Conservation (phyloP, 2,888 invertebrate genomes). For the Onchidella celtica region DNA sequence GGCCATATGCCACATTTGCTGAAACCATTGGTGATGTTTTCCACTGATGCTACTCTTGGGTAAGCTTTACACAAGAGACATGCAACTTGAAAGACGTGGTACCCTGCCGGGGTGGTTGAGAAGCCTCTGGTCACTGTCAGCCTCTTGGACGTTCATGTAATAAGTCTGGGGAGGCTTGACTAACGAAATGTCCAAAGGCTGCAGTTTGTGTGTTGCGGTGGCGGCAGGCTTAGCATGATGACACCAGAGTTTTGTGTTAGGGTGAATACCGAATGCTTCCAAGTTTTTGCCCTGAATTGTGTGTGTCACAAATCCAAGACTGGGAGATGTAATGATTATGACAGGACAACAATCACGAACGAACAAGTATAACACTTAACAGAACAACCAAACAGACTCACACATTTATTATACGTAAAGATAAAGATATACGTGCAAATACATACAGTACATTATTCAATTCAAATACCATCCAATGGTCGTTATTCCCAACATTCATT, state of each 20-base stretch:
- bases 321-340: too few relatives aligned
- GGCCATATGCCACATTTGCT: slow-evolving; percentile 2
- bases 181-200: slow-evolving; percentile 15
- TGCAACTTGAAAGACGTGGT: neutral
- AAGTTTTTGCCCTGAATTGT: slow-evolving; percentile 12
- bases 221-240: slow-evolving; percentile 12
- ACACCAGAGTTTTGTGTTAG: neutral
- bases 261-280: neutral
- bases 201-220: slow-evolving; percentile 14
- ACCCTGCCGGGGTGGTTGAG: slow-evolving; percentile 4
- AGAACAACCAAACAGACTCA: too few relatives aligned
- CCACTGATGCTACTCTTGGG: neutral
- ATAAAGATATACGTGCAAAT: too few relatives aligned
- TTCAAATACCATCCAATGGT: too few relatives aligned
- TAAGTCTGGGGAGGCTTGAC: slow-evolving; percentile 9
- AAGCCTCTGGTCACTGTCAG: slow-evolving; percentile 11
- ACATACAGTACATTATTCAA: too few relatives aligned
- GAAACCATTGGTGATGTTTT: neutral
- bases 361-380: too few relatives aligned
- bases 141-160: neutral
- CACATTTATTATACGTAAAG: too few relatives aligned
- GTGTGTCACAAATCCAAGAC: too few relatives aligned
- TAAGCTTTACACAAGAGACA: neutral
- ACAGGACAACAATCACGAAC: too few relatives aligned
- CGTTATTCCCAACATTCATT: too few relatives aligned